These are phyloP conservation scores for Drosophila cognata DNA, from an alignment of 2,888 invertebrate genomes.

Conservation along the genomic window DNA sequence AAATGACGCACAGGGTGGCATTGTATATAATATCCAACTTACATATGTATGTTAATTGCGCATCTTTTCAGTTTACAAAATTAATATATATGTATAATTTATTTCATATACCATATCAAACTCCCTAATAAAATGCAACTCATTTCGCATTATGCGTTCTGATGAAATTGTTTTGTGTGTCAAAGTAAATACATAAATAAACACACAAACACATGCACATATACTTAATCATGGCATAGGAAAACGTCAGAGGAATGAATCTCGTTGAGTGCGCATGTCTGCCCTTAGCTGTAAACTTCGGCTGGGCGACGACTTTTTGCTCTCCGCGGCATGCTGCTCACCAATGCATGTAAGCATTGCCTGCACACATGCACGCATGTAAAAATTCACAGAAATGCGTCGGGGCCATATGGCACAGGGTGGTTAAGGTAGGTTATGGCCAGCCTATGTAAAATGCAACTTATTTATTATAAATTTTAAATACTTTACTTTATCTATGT, in stretches of 20 bases:
- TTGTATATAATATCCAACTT: conserved; percentile 8
- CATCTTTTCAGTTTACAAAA: background rate
- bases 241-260: conserved; percentile 14
- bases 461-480: background rate
- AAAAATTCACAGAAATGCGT: background rate
- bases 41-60: conserved; percentile 20
- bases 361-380: conserved; percentile 1
- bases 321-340: conserved; percentile 34
- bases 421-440: conserved; percentile 20
- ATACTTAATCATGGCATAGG: conserved; percentile 15
- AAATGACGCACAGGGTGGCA: conserved; percentile 48
- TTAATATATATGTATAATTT: background rate
- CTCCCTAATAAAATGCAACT: background rate
- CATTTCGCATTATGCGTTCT: background rate
- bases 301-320: conserved; percentile 23
- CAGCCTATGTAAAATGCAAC: background rate
- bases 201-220: background rate
- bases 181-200: background rate
- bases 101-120: no score
- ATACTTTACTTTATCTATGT: background rate
- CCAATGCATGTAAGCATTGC: conserved; percentile 9
- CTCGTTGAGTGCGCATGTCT: conserved; percentile 71
- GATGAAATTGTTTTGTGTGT: background rate
- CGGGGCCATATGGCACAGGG: conserved; percentile 35
- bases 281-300: conserved; percentile 64